Evolutionary conservation across 2,888 invertebrate species (phyloP).

Genomic region (Drosophila recens): DNA sequence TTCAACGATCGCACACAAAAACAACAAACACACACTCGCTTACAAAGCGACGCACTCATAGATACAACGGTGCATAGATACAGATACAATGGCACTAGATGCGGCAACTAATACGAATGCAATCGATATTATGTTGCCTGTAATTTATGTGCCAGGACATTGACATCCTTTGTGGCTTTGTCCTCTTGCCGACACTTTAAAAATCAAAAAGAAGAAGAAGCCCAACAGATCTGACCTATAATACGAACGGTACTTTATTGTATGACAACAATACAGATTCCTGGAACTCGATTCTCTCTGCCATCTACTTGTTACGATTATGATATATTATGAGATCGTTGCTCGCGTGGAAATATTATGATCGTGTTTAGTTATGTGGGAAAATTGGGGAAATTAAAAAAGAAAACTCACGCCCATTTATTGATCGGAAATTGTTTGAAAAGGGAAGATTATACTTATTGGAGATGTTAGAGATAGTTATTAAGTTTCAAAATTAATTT

Average conservation of each 20-base stretch:
- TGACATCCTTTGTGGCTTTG: constrained; percentile 71
- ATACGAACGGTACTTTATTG: constrained; percentile 67
- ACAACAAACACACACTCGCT: constrained; percentile 27
- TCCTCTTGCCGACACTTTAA: constrained; percentile 51
- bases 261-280: constrained; percentile 56
- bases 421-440: neutral
- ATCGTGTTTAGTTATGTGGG: constrained; percentile 37
- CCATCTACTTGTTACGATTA: constrained; percentile 53
- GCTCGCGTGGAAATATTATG: constrained; percentile 74
- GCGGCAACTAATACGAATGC: constrained; percentile 44
- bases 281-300: constrained; percentile 50
- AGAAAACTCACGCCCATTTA: constrained; percentile 46
- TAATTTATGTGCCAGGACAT: constrained; percentile 77
- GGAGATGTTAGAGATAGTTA: neutral
- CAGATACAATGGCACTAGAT: constrained; percentile 50
- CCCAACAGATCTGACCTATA: constrained; percentile 8
- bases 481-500: neutral
- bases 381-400: constrained; percentile 1
- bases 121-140: constrained; percentile 56
- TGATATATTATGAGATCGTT: constrained; percentile 59
- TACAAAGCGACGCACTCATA: constrained; percentile 17
- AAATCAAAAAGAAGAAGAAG: neutral
- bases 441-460: neutral
- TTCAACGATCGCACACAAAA: constrained; percentile 36
- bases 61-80: constrained; percentile 17